Base-by-base conservation (phyloP, 2,888 invertebrate genomes). In the Gibbula magus region DNA sequence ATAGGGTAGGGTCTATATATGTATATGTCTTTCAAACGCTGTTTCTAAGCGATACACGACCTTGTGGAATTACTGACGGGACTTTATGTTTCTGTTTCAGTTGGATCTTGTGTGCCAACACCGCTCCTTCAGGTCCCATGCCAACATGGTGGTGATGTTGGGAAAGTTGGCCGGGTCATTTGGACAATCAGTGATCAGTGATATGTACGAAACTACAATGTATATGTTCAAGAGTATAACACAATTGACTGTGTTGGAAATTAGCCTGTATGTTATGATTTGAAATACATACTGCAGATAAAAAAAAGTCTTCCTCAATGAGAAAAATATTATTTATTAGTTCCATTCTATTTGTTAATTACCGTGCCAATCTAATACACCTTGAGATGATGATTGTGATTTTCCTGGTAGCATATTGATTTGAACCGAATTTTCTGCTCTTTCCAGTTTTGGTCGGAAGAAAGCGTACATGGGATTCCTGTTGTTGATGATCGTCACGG, bases 81-180 rank as follows among this genome's bases (percentile, higher is more conserved):
- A 20, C 13, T 29, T 20, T 20, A 13, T 16, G 18, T 25, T 25
- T 77, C 35, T 66, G 35, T 74, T 79, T 1, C 78, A 82, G 82
- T 78, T 80, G 70, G 75, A 82, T 29, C 78, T 82, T 25, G 83
- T 84, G 54, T 84, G 84, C 53, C 79, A 74, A 18, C 52, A 78
- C 25, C 77, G 73, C 22, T 78, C 79, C 29, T 35, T 81, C 18
- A 56, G 80, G 22, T 82, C 85, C 2, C 85, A 85, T 75, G 32
- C 78, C 45, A 81, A 81, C 79, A 83, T 85, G 82, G 78, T 79
- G 13, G 61, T 74, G 61, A 79, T 85, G 52, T 81, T 78, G 18
- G 83, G 85, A 16, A 78, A 79, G 13, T 56, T 82, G 52, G 79
- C 77, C 0, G 84, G 84, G 0, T 78, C 82, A 1, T 20, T 81